A percentile compares a stretch with the other conserved stretches of the same genome.
These are phyloP conservation scores for Lophius americanus DNA, from an alignment of 2,797 vertebrate species.

Conservation along the genomic window DNA sequence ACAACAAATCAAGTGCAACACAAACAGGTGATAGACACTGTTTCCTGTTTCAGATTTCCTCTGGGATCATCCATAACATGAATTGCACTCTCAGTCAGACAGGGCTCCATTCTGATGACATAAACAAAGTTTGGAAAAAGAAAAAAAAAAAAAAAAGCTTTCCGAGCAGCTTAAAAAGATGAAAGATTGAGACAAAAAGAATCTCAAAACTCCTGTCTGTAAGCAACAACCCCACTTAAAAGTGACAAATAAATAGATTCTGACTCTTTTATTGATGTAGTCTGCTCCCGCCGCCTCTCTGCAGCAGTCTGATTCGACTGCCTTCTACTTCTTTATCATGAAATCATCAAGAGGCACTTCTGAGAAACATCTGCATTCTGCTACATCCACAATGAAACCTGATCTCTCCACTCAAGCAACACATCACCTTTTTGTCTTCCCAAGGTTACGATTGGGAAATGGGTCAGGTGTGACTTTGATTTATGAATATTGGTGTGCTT, in stretches of 20 bases:
- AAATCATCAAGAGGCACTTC: constrained; percentile 68
- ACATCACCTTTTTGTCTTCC: background rate
- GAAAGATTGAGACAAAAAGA: constrained; percentile 65
- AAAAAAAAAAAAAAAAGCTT: constrained; percentile 46
- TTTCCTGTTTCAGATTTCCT: constrained; percentile 61
- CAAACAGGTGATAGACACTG: constrained; percentile 58
- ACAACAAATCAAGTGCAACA: constrained; percentile 61
- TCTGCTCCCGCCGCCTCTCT: constrained; percentile 65
- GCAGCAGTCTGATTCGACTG: constrained; percentile 53
- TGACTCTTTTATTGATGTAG: constrained; percentile 67
- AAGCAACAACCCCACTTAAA: constrained; percentile 68
- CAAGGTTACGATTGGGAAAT: background rate
- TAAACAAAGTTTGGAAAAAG: constrained; percentile 34
- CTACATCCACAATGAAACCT: constrained; percentile 59
- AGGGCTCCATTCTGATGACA: constrained; percentile 62
- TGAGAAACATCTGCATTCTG: constrained; percentile 77
- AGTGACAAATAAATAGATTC: constrained; percentile 76
- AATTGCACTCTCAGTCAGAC: constrained; percentile 49
- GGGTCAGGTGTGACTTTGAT: background rate
- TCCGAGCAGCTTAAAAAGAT: constrained; percentile 63
- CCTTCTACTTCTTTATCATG: constrained; percentile 73
- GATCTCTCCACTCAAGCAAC: constrained; percentile 52
- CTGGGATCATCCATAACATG: constrained; percentile 57
- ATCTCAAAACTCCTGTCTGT: constrained; percentile 60
- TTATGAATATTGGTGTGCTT: constrained; percentile 2